Conservation (phyloP, 2,888 invertebrate species). For the Phaonia tiefii region DNA sequence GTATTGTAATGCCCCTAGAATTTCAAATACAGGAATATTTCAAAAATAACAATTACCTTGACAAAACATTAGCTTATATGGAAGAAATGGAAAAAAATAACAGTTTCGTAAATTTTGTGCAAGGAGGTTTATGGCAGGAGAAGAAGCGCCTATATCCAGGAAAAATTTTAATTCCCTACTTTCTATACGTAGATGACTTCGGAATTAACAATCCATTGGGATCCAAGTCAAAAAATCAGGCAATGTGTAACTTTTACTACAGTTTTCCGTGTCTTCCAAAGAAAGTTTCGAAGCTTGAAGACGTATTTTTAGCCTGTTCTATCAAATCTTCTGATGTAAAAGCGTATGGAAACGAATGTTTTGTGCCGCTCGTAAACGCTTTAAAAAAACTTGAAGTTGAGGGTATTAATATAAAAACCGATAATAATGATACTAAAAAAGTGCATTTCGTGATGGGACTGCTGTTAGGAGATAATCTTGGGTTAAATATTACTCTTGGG, state of each 20-base stretch:
- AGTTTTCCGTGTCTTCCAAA: conserved; percentile 1
- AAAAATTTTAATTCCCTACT: conserved; percentile 37
- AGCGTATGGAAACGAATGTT: conserved; percentile 47
- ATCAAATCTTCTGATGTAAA: conserved; percentile 35
- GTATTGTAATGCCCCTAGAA: neutral
- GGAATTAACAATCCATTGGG: conserved; percentile 31
- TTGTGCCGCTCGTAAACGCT: conserved; percentile 19
- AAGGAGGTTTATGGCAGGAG: conserved; percentile 30
- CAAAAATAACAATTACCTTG: neutral
- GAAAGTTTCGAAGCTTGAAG: neutral
- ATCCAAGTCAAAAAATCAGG: conserved; percentile 3
- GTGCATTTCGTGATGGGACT: conserved; percentile 40
- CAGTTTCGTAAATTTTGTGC: conserved; percentile 29
- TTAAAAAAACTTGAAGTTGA: conserved; percentile 32
- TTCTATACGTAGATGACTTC: conserved; percentile 42
- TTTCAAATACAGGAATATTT: neutral
- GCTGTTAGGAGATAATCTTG: conserved; percentile 47
- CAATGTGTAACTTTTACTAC: conserved; percentile 21
- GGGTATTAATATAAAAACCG: conserved; percentile 33
- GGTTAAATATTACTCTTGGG: conserved; percentile 36
- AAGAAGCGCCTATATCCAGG: conserved; percentile 23
- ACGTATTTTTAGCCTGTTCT: neutral
- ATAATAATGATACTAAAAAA: neutral
- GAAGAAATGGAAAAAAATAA: neutral
- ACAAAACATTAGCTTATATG: neutral